These are phyloP conservation scores for Halictus rubicundus DNA, from an alignment of 1,140 invertebrate species.

Conservation along the genomic window DNA sequence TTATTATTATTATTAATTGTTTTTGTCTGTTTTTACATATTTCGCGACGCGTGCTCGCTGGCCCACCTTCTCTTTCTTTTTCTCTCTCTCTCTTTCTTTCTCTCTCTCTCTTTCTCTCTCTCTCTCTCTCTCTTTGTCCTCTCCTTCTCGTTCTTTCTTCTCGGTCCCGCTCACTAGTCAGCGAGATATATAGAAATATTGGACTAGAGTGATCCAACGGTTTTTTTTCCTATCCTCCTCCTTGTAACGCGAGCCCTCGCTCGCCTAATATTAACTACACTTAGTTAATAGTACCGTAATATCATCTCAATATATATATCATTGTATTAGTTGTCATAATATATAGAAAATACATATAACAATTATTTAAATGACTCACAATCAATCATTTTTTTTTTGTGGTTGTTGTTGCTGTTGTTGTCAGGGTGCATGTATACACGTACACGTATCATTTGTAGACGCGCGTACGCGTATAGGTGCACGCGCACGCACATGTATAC, in stretches of 20 bases:
- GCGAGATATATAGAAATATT: slow-evolving; percentile 73
- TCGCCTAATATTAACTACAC: slow-evolving; percentile 76
- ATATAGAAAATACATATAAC: slow-evolving; percentile 80
- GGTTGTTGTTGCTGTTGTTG: slow-evolving; percentile 17
- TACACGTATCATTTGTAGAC: background rate
- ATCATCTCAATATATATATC: slow-evolving; percentile 75
- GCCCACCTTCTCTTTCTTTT: slow-evolving; percentile 37
- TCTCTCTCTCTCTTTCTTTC: background rate
- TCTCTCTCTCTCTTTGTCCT: no score
- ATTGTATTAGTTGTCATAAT: slow-evolving; percentile 74
- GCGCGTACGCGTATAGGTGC: slow-evolving; percentile 45
- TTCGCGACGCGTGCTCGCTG: slow-evolving; percentile 33
- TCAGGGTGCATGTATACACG: slow-evolving; percentile 58
- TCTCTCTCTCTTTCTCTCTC: no score
- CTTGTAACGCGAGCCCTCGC: slow-evolving; percentile 53
- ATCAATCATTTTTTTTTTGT: slow-evolving; percentile 69
- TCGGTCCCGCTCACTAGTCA: background rate
- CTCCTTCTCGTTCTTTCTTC: slow-evolving; percentile 1
- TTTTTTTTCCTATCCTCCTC: slow-evolving; percentile 31
- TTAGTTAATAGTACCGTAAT: slow-evolving; percentile 78
- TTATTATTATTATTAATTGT: slow-evolving; percentile 21
- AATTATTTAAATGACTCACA: slow-evolving; percentile 80
- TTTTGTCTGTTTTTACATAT: slow-evolving; percentile 46
- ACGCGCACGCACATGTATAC: slow-evolving; percentile 63
- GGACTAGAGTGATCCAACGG: slow-evolving; percentile 69